Conservation (phyloP, 2,797 vertebrate genomes). For the Gallinago stenura region DNA sequence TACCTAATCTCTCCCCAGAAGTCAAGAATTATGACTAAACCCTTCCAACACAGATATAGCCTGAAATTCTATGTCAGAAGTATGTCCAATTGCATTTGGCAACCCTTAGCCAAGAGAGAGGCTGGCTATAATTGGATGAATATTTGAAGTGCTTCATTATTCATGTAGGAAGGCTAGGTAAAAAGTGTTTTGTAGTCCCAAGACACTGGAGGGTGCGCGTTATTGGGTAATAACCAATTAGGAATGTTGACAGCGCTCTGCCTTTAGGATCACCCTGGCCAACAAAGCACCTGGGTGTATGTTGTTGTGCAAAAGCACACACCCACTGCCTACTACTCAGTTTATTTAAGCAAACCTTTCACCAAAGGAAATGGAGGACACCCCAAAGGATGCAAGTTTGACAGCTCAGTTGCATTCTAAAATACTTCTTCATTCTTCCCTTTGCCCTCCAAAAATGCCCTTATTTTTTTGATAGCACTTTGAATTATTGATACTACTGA, state of each 20-base stretch:
- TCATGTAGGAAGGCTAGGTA: slow-evolving; percentile 66
- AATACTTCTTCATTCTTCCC: neutral
- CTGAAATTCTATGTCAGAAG: slow-evolving; percentile 65
- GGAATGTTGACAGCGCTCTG: slow-evolving; percentile 53
- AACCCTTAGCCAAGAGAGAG: slow-evolving; percentile 48
- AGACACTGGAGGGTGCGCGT: slow-evolving; percentile 60
- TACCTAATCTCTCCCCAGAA: slow-evolving; percentile 60
- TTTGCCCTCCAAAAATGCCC: neutral
- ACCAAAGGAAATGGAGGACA: slow-evolving; percentile 35
- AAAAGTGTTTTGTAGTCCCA: slow-evolving; percentile 66
- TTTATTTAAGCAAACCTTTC: slow-evolving; percentile 65
- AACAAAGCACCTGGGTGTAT: slow-evolving; percentile 34
- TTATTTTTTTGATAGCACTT: neutral
- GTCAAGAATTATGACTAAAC: slow-evolving; percentile 60
- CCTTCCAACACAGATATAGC: slow-evolving; percentile 38
- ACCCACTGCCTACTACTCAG: slow-evolving; percentile 50
- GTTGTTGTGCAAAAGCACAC: slow-evolving; percentile 62
- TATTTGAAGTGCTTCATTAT: slow-evolving; percentile 61
- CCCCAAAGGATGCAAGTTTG: neutral
- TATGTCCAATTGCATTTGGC: slow-evolving; percentile 67
- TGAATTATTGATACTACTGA: neutral
- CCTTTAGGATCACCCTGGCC: slow-evolving; percentile 42
- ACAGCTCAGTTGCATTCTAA: neutral
- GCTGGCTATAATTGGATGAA: slow-evolving; percentile 52
- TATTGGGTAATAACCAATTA: slow-evolving; percentile 65